phyloP scores from a whole-genome alignment of 2,113 vertebrate genomes.

The Pan paniscus region DNA sequence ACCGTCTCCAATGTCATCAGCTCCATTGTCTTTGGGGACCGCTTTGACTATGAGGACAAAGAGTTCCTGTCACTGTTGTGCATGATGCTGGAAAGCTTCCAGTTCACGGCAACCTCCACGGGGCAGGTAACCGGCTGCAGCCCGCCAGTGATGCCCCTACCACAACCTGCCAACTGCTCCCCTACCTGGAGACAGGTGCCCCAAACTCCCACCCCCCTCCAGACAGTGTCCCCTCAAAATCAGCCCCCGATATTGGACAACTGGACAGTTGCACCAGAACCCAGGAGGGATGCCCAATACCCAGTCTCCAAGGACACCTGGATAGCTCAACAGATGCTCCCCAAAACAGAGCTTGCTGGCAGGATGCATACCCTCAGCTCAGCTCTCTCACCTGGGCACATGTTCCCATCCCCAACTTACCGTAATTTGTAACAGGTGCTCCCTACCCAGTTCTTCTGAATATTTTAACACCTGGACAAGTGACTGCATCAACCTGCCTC shows the following conservation, averaged over 20 bases:
- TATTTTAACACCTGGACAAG: neutral
- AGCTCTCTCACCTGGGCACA: neutral
- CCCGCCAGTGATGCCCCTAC: rapidly evolving
- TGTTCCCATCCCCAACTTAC: neutral
- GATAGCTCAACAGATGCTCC: neutral
- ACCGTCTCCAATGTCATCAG: constrained; percentile 83
- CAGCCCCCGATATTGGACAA: neutral
- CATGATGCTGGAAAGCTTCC: constrained; percentile 51
- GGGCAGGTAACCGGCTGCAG: constrained; percentile 62
- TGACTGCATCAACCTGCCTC: neutral
- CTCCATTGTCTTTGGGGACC: constrained; percentile 82
- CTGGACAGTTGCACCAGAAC: neutral
- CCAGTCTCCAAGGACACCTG: neutral
- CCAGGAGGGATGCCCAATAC: neutral
- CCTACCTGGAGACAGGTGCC: rapidly evolving
- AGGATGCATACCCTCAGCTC: neutral
- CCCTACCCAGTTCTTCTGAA: neutral
- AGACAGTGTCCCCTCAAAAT: neutral
- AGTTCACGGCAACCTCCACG: rapidly evolving
- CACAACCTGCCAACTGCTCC: neutral
- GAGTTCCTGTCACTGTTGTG: constrained; percentile 78
- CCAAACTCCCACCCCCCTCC: neutral
- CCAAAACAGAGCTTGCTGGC: neutral
- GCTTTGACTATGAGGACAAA: constrained; percentile 83
- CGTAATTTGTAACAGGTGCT: neutral